Conservation (phyloP, 1,140 invertebrate genomes). For the Phymastichus coffea region DNA sequence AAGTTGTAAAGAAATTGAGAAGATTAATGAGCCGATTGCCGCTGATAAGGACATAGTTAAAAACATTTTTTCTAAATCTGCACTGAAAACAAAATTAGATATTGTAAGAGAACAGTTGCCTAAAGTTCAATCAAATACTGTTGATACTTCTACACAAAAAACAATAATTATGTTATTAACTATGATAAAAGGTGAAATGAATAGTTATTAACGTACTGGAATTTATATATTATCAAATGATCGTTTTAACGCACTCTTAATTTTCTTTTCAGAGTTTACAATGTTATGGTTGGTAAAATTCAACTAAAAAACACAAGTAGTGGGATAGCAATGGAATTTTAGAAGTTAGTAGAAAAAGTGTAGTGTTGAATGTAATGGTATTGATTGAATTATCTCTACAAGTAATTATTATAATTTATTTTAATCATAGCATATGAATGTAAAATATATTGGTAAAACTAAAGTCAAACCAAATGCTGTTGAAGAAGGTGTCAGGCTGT, state of each 20-base stretch:
- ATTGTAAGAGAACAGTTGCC: not conserved
- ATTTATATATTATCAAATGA: no score
- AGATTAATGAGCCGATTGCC: no score
- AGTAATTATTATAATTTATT: conserved; percentile 15
- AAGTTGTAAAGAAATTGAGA: not conserved
- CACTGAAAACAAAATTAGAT: not conserved
- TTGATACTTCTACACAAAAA: not conserved
- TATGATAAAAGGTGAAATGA: conserved; percentile 11
- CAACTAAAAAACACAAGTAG: conserved; percentile 73
- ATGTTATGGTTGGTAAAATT: conserved; percentile 70
- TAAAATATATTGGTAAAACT: conserved; percentile 54
- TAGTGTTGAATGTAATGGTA: conserved; percentile 57
- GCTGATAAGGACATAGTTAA: no score
- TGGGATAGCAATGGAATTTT: conserved; percentile 74
- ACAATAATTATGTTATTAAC: not conserved
- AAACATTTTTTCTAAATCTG: no score
- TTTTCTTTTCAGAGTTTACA: conserved; percentile 48
- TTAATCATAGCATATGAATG: conserved; percentile 50
- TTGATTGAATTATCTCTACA: no score
- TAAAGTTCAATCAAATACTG: not conserved
- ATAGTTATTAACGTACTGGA: not conserved
- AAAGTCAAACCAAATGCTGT: conserved; percentile 50
- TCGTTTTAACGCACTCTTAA: no score
- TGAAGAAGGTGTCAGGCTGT: conserved; percentile 60
- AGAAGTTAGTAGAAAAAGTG: conserved; percentile 57